These are phyloP conservation scores for Helostoma temminkii DNA, from an alignment of 2,797 vertebrate species.

Conservation along the genomic window DNA sequence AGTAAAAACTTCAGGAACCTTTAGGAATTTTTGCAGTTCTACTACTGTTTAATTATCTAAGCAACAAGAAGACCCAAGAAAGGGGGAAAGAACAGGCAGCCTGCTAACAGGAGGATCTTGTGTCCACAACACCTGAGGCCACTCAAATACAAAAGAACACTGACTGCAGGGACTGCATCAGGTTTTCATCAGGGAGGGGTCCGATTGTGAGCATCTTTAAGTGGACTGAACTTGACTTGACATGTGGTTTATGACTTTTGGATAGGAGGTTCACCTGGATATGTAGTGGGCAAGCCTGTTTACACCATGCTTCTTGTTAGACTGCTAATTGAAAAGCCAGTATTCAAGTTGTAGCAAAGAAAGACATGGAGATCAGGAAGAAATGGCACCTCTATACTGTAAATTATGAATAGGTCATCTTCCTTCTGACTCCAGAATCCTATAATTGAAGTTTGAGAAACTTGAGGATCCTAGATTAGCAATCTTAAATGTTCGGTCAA, in stretches of 20 bases:
- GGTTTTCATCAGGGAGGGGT: conserved; percentile 31
- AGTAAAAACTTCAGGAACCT: conserved; percentile 29
- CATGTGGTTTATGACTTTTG: conserved; percentile 19
- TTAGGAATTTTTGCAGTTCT: conserved; percentile 16
- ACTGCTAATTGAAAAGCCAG: conserved; percentile 9
- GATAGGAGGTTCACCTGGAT: conserved; percentile 6
- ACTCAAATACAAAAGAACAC: conserved; percentile 75
- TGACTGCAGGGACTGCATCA: conserved; percentile 74
- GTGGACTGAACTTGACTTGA: conserved; percentile 22
- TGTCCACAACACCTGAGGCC: conserved; percentile 87
- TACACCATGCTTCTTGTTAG: conserved; percentile 13
- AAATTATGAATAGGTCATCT: conserved; percentile 65
- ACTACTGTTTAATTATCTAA: too few relatives aligned
- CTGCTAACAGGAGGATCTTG: too few relatives aligned
- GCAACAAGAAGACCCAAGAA: too few relatives aligned
- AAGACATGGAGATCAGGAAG: conserved; percentile 14
- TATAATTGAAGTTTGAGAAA: conserved; percentile 71
- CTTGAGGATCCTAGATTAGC: conserved; percentile 76
- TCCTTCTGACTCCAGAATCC: conserved; percentile 33
- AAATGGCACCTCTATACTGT: conserved; percentile 41
- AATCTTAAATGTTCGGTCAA: conserved; percentile 71
- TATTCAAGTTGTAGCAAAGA: not conserved
- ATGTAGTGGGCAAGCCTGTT: not conserved
- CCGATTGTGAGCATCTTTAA: conserved; percentile 19
- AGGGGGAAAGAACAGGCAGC: too few relatives aligned